Conservation (phyloP, 2,888 invertebrate genomes). For the Papilio elwesi region DNA sequence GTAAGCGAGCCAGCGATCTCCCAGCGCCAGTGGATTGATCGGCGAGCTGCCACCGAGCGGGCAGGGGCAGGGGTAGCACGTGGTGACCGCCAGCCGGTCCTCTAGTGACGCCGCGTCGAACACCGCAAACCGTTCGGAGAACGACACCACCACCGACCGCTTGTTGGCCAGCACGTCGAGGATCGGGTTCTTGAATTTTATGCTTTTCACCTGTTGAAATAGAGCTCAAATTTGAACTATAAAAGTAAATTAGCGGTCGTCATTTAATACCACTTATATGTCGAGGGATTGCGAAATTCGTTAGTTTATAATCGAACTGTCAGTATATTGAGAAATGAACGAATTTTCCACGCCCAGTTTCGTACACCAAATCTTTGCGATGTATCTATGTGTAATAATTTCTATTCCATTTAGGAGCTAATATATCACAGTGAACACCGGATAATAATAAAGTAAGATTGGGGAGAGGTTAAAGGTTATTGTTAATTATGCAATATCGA, state of each 20-base stretch:
- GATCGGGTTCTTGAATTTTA: constrained; percentile 96
- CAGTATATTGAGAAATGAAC: too few relatives aligned
- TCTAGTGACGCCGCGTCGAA: constrained; percentile 95
- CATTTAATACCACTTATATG: too few relatives aligned
- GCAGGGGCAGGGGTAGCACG: constrained; percentile 95
- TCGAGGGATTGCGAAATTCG: too few relatives aligned
- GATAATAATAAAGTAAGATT: not conserved
- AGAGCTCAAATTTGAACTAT: not conserved
- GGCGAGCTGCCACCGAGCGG: constrained; percentile 80
- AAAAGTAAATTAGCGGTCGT: too few relatives aligned
- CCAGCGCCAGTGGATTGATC: constrained; percentile 93
- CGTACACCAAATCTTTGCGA: too few relatives aligned
- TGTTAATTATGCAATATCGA: not conserved
- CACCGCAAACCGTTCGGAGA: constrained; percentile 94
- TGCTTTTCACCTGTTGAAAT: constrained; percentile 88
- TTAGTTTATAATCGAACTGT: too few relatives aligned
- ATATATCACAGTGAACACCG: too few relatives aligned
- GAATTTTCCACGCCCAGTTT: too few relatives aligned
- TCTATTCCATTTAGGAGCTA: too few relatives aligned
- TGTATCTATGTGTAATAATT: too few relatives aligned
- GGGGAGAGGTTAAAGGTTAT: too few relatives aligned
- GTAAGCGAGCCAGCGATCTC: constrained; percentile 92
- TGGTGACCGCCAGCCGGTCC: constrained; percentile 93
- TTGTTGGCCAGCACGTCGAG: constrained; percentile 95
- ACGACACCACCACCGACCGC: constrained; percentile 93